These are phyloP conservation scores for Rhinolophus sinicus DNA, from an alignment of 2,113 vertebrate genomes.

Conservation along the genomic window DNA sequence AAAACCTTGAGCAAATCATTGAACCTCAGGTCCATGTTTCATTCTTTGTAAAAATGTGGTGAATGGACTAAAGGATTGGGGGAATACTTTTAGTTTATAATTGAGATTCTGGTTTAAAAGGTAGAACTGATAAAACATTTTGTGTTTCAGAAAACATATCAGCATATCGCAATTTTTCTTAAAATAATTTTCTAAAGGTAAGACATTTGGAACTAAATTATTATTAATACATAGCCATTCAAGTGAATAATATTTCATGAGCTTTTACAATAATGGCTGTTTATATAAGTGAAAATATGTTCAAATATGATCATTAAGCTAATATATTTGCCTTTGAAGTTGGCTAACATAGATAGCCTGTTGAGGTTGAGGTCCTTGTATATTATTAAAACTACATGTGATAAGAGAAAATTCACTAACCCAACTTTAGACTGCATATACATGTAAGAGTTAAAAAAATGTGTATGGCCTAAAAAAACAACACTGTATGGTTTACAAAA, in stretches of 20 bases:
- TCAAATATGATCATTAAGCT: neutral
- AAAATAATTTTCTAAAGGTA: neutral
- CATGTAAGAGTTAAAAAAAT: conserved; percentile 4
- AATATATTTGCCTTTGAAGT: neutral
- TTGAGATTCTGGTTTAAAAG: neutral
- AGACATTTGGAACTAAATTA: neutral
- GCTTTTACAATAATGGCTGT: neutral
- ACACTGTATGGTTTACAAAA: neutral
- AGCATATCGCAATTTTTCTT: neutral
- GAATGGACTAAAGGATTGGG: neutral
- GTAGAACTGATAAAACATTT: neutral
- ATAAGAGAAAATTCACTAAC: neutral
- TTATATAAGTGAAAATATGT: neutral
- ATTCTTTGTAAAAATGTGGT: neutral
- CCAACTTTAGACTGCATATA: neutral
- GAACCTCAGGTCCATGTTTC: neutral
- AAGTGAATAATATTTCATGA: neutral
- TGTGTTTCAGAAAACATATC: neutral
- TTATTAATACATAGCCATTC: neutral
- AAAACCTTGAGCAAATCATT: neutral
- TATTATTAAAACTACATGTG: neutral
- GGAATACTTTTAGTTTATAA: neutral
- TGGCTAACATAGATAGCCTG: neutral
- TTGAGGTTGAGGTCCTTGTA: neutral
- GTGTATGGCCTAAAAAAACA: neutral